Percentiles rank a stretch among this genome's conserved stretches.
phyloP scores from a whole-genome alignment of 2,113 vertebrate species.

The Boulengeromyrus knoepffleri region DNA sequence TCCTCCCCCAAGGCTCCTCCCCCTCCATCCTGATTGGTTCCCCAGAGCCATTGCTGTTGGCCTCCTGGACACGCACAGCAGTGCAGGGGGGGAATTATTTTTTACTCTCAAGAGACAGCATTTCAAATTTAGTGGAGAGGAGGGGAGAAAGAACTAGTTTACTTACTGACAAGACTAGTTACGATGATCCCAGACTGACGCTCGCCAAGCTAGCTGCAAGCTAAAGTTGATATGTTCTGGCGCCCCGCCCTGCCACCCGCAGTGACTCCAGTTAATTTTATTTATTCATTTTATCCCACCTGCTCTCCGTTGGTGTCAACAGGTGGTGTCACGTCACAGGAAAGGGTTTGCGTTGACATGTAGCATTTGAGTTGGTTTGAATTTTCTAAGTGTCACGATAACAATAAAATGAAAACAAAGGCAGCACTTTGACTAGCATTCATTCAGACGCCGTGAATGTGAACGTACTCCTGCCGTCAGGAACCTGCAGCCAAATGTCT shows the following conservation, averaged over 20 bases:
- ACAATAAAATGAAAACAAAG: slow-evolving; percentile 8
- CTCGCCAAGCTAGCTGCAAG: background rate
- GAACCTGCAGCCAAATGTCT: background rate
- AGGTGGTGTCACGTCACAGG: slow-evolving; percentile 8
- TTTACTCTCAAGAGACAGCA: background rate
- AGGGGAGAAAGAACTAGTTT: background rate
- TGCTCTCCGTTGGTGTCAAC: background rate
- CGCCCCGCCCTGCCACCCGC: background rate
- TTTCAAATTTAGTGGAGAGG: background rate
- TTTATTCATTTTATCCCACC: slow-evolving; percentile 21
- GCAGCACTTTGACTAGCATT: background rate
- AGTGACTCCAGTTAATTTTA: slow-evolving; percentile 24
- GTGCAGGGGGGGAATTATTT: slow-evolving; percentile 5
- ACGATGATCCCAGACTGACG: background rate
- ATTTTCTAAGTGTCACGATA: slow-evolving; percentile 27
- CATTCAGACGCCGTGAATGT: background rate
- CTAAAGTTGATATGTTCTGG: background rate
- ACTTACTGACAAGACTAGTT: slow-evolving; percentile 10
- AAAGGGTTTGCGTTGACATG: slow-evolving; percentile 18
- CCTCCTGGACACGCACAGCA: slow-evolving; percentile 26
- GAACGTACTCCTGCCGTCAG: background rate
- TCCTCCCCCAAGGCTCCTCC: background rate
- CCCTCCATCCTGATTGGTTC: background rate
- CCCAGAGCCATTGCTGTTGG: slow-evolving; percentile 8
- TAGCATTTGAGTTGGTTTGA: slow-evolving; percentile 27